Percentiles rank a stretch among this genome's conserved stretches.
Evolutionary conservation across 1,140 invertebrate genomes (phyloP).

Genomic region (Philotrypesis tridentata): DNA sequence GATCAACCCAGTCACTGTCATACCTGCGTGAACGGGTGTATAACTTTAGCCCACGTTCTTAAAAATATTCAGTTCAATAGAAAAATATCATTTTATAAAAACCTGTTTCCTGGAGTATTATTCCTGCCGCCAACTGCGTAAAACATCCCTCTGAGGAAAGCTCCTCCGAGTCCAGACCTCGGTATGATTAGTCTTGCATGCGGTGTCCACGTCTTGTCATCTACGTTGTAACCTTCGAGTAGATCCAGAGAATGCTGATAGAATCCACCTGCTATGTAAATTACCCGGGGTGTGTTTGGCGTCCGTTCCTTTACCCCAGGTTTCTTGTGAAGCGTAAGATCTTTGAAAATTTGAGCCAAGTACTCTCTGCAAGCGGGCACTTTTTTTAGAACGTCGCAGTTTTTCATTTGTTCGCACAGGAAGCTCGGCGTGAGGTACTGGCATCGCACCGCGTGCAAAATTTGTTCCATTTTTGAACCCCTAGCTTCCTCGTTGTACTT

Average conservation of each 20-base stretch:
- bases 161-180: constrained; percentile 90
- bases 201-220: constrained; percentile 87
- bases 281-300: constrained; percentile 89
- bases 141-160: constrained; percentile 89
- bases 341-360: constrained; percentile 91
- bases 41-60: neutral
- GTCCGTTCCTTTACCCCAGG: constrained; percentile 86
- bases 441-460: constrained; percentile 90
- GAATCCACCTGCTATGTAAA: constrained; percentile 94
- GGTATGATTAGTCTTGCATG: constrained; percentile 86
- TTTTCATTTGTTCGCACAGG: constrained; percentile 90
- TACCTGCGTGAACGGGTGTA: constrained; percentile 55
- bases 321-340: constrained; percentile 88
- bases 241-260: constrained; percentile 88
- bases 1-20: constrained; percentile 74
- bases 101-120: constrained; percentile 82
- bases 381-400: constrained; percentile 90
- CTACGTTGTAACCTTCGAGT: constrained; percentile 90
- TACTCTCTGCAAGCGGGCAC: constrained; percentile 92
- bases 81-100: neutral
- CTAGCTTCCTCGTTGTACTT: constrained; percentile 89
- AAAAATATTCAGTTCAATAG: neutral
- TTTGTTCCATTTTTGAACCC: constrained; percentile 88
- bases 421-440: constrained; percentile 94
- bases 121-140: constrained; percentile 94